These are phyloP conservation scores for Eulemur mongoz DNA, from an alignment of 2,797 vertebrate genomes.

Conservation along the genomic window DNA sequence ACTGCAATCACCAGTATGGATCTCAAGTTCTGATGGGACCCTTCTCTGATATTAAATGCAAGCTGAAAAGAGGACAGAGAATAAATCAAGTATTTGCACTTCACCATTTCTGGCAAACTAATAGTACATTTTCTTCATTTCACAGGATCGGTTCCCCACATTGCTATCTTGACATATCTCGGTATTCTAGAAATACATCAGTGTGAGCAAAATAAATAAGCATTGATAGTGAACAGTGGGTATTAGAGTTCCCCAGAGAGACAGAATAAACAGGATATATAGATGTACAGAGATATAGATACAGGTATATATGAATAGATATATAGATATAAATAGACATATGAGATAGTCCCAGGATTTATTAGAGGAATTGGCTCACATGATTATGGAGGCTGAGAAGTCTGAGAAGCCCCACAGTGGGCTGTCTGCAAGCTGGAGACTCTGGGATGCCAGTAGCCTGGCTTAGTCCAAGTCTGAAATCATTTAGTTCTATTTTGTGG, in stretches of 20 bases:
- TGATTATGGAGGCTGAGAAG: not conserved
- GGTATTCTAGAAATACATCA: not conserved
- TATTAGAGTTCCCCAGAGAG: not conserved
- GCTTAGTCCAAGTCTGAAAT: not conserved
- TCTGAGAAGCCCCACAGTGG: not conserved
- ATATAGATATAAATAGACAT: not conserved
- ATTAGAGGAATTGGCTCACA: not conserved
- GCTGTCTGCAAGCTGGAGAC: not conserved
- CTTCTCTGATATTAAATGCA: slow-evolving; percentile 58
- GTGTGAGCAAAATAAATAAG: not conserved
- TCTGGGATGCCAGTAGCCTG: not conserved
- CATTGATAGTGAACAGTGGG: not conserved
- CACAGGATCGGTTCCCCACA: not conserved
- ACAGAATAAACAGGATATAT: not conserved
- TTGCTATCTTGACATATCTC: not conserved
- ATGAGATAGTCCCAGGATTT: not conserved
- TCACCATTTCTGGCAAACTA: not conserved
- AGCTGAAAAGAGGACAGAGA: slow-evolving; percentile 29
- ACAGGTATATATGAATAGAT: not conserved
- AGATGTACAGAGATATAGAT: not conserved
- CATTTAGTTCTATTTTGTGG: not conserved
- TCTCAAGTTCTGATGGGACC: slow-evolving; percentile 35
- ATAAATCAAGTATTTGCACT: slow-evolving; percentile 29
- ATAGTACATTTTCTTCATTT: not conserved
- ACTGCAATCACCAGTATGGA: slow-evolving; percentile 63